These are phyloP conservation scores for Drosophila obscura DNA, from an alignment of 1,140 invertebrate species.

Conservation along the genomic window DNA sequence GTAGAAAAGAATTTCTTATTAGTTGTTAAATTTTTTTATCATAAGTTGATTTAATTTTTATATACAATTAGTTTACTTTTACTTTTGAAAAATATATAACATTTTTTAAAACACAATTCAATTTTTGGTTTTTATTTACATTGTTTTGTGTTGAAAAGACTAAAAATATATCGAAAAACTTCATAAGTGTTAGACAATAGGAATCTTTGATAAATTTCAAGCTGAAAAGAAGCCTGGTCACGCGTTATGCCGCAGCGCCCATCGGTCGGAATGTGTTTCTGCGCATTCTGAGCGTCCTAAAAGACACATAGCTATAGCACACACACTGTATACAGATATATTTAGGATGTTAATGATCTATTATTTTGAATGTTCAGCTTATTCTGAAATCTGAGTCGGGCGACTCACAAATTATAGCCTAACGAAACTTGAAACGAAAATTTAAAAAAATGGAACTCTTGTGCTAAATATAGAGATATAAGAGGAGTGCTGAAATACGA, in stretches of 20 bases:
- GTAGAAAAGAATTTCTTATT: constrained; percentile 56
- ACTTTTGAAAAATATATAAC: constrained; percentile 78
- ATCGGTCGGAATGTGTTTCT: no score
- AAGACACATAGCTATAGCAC: neutral
- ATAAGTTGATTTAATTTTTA: constrained; percentile 55
- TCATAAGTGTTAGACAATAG: constrained; percentile 43
- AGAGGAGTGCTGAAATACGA: constrained; percentile 60
- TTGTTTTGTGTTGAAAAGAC: neutral
- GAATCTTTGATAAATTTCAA: constrained; percentile 16
- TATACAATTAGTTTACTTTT: constrained; percentile 68
- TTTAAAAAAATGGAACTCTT: constrained; percentile 61
- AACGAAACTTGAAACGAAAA: constrained; percentile 54
- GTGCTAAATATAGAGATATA: constrained; percentile 61
- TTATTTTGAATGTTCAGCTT: constrained; percentile 29
- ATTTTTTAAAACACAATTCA: constrained; percentile 55
- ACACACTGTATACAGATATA: constrained; percentile 12
- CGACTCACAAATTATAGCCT: constrained; percentile 55
- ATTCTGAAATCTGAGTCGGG: constrained; percentile 46
- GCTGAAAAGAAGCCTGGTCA: constrained; percentile 10
- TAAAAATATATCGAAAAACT: constrained; percentile 4
- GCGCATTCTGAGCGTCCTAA: no score
- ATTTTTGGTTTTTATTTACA: constrained; percentile 14
- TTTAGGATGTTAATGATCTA: constrained; percentile 17
- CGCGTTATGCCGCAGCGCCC: no score
- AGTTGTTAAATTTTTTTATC: constrained; percentile 43